Evolutionary conservation across 2,888 invertebrate species (phyloP), one percentile per base, ranked within the genome.

Genomic region (Acanthosepion pharaonis): DNA sequence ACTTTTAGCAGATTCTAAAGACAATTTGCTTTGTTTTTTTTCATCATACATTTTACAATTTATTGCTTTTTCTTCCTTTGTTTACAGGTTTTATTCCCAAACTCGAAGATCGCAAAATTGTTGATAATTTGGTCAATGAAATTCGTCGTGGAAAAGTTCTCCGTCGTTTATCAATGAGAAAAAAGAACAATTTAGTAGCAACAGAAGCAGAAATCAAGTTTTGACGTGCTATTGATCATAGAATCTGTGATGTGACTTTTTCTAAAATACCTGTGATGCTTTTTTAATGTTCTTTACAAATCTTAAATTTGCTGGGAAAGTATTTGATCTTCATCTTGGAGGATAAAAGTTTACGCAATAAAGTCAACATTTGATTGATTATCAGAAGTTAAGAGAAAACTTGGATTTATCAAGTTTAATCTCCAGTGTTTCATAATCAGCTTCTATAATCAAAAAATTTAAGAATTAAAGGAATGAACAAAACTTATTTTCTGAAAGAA

Each of bases 41-140:
- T 20, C 23, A 92, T 48, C 42, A 42, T 92, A 1, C 49, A 92
- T 92, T 92, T 11, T n/a, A 48, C 28, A 11, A 78, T 49, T 48
- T 28, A 48, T 28, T 23, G 5, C 4, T 42, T 18, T 48, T 91
- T 49, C 1, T 92, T 92, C 5, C 49, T 49, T 92, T 92, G 20
- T 51, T 51, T 48, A 51, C 15, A 93, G 93, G 28, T 20, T 93
- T 93, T 18, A 49, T 93, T n/a, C 93, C 93, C 28, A 93, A 93
- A 51, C 4, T 53, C 20, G 95, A 96, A 78, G 96, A 96, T 59
- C 95, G 95, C 53, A 97, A 96, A 94, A 97, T 97, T 93, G 97
- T 97, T 23, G 97, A 97, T 95, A 96, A 96, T 94, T 95, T 97
- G 49, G 97, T 97, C n/a, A 96, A 96, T 95, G 97, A 97, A 94